Evolutionary conservation across 92 coral and sea anemone genomes (phyloP).

Genomic region (Porites rus): DNA sequence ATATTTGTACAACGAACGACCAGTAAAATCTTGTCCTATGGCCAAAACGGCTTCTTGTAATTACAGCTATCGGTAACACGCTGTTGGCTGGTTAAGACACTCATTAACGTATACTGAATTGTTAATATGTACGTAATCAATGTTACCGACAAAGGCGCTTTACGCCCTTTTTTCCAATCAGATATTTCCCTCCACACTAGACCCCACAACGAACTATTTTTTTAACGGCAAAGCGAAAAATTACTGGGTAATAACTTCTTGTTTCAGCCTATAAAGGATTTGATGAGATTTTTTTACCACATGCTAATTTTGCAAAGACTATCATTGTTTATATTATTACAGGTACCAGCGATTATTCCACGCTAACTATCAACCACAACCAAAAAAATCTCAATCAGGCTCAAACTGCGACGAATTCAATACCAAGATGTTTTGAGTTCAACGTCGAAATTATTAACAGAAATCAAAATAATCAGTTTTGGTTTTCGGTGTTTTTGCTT

Average conservation of each 20-base stretch:
- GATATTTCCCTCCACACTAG: background rate
- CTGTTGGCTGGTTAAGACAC: background rate
- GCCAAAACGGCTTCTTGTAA: background rate
- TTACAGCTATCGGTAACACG: conserved; percentile 1
- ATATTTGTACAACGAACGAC: conserved; percentile 5
- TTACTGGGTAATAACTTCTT: too few relatives aligned
- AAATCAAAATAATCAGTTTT: background rate
- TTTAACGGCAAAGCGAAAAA: background rate
- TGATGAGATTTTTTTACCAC: too few relatives aligned
- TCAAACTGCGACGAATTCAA: background rate
- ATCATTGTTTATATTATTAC: background rate
- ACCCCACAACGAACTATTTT: background rate
- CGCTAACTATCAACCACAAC: conserved; percentile 1
- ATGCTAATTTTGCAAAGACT: background rate
- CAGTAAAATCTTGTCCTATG: background rate
- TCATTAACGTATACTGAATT: conserved; percentile 40
- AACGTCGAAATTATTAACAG: too few relatives aligned
- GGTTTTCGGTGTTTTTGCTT: background rate
- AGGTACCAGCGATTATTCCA: conserved; percentile 14
- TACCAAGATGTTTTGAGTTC: background rate
- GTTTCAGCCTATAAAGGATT: background rate
- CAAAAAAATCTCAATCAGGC: background rate
- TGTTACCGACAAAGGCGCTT: background rate
- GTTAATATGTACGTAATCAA: conserved; percentile 42
- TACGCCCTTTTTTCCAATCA: background rate